Evolutionary conservation across 2,797 vertebrate species (phyloP), one percentile per base, ranked within the genome.

Genomic region (Tokudaia muenninki): DNA sequence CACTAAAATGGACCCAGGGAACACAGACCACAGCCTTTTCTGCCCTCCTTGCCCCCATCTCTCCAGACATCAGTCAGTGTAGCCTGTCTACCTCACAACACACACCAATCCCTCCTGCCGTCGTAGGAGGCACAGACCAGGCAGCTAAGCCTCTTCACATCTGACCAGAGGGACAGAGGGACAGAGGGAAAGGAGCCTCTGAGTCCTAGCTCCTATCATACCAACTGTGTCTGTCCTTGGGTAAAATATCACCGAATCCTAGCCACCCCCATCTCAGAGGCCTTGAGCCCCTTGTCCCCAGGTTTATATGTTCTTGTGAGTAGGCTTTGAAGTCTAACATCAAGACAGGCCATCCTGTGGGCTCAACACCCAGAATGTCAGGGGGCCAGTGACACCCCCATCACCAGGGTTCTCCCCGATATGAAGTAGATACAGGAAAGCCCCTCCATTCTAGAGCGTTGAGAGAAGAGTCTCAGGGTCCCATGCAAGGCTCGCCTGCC

Each of bases 1-100:
- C 90, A 94, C 82, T 93, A 96, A 97, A 97, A 94, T 87, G 96
- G 94, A 97, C 94, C 96, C 95, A 96, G 94, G 96, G 98, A 98
- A 98, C 89, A 97, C 97, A 91, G 98, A 97, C 97, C 97, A 97
- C 98, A 97, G 92, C 89, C 16, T 4, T 59, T 24, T 34, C 89
- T 75, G 29, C 12, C 19, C 31, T 44, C 24, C 67, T 63, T 22
- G 11, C 44, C 26, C 67, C 26, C 77, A 41, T 16, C 31, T 83
- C 10, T 34, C 26, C 78, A 81, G 70, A 37, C 67, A 61, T 44
- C 57, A 10, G 21, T 63, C 87, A n/a, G 21, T 50, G 21, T 59
- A 26, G 57, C 41, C 14, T 61, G 65, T 47, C 14, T 21, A 41
- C 59, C 34, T 65, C 57, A 19, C 34, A 16, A 37, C 12, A 61